phyloP scores from a whole-genome alignment of 2,888 invertebrate genomes.

The Lacanobia oleracea region DNA sequence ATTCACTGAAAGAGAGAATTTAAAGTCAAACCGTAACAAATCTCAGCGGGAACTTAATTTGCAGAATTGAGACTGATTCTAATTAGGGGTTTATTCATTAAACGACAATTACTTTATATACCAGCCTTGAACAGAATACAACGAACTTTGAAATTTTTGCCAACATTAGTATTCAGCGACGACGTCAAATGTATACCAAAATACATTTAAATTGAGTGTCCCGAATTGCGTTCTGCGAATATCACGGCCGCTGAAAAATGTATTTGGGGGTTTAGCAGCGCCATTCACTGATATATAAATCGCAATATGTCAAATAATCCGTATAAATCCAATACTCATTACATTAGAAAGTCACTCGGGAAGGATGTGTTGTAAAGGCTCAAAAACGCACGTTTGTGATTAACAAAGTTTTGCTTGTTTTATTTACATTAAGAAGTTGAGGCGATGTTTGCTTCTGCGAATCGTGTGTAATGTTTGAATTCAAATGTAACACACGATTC shows the following conservation, averaged over 20 bases:
- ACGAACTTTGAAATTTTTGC: slow-evolving; percentile 43
- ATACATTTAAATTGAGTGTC: slow-evolving; percentile 60
- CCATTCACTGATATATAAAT: slow-evolving; percentile 43
- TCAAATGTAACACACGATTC: slow-evolving; percentile 56
- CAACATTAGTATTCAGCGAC: slow-evolving; percentile 59
- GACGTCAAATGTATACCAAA: slow-evolving; percentile 54
- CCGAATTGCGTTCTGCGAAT: slow-evolving; percentile 40
- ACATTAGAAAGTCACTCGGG: slow-evolving; percentile 30
- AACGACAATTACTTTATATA: slow-evolving; percentile 56
- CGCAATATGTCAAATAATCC: slow-evolving; percentile 38
- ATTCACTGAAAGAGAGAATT: slow-evolving; percentile 42
- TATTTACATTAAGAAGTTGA: slow-evolving; percentile 58
- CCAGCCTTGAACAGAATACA: slow-evolving; percentile 51
- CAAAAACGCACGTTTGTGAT: slow-evolving; percentile 64
- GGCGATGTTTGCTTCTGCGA: slow-evolving; percentile 56
- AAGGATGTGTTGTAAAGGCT: slow-evolving; percentile 28
- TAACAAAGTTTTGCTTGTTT: slow-evolving; percentile 60
- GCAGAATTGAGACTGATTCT: slow-evolving; percentile 50
- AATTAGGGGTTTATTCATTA: slow-evolving; percentile 60
- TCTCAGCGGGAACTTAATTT: slow-evolving; percentile 45
- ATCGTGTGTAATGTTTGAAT: slow-evolving; percentile 62
- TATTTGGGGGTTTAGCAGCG: slow-evolving; percentile 23
- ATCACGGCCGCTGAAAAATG: slow-evolving; percentile 46
- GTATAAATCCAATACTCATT: slow-evolving; percentile 33
- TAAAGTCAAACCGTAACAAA: slow-evolving; percentile 39